Conservation (phyloP, 2,113 vertebrate genomes). For the Strix aluco region DNA sequence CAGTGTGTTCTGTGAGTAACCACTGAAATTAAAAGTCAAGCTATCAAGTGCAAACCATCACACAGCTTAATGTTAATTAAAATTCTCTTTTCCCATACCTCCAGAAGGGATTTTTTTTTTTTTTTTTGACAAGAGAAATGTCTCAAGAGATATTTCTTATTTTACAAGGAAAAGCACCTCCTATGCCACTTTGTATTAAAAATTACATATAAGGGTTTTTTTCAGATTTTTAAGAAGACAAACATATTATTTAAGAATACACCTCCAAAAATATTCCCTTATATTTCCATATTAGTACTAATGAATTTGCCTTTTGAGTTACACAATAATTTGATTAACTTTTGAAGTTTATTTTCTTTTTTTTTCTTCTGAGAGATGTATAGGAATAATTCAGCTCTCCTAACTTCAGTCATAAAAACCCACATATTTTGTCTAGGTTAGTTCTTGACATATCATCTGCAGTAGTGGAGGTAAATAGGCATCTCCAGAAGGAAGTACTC, state of each 20-base stretch:
- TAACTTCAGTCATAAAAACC: not conserved
- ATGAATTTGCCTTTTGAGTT: not conserved
- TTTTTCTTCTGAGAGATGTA: not conserved
- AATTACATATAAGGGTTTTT: not conserved
- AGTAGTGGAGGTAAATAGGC: not conserved
- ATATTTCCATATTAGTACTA: not conserved
- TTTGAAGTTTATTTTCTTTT: not conserved
- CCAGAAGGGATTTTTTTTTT: not conserved
- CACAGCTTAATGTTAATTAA: constrained; percentile 48
- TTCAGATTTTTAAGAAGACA: not conserved
- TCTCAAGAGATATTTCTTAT: not conserved
- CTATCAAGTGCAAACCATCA: constrained; percentile 27
- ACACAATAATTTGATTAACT: not conserved
- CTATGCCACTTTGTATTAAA: not conserved
- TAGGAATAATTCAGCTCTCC: not conserved
- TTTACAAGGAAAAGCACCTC: not conserved
- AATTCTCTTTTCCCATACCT: not conserved
- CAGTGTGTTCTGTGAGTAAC: constrained; percentile 14
- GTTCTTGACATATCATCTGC: not conserved
- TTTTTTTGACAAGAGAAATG: not conserved
- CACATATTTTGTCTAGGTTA: not conserved
- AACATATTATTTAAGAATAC: not conserved
- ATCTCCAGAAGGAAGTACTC: not conserved
- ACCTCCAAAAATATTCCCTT: not conserved
- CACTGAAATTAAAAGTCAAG: constrained; percentile 58